Percentiles rank a stretch among this genome's conserved stretches.
phyloP scores from a whole-genome alignment of 2,797 vertebrate genomes.

The Enteromius viviparus region DNA sequence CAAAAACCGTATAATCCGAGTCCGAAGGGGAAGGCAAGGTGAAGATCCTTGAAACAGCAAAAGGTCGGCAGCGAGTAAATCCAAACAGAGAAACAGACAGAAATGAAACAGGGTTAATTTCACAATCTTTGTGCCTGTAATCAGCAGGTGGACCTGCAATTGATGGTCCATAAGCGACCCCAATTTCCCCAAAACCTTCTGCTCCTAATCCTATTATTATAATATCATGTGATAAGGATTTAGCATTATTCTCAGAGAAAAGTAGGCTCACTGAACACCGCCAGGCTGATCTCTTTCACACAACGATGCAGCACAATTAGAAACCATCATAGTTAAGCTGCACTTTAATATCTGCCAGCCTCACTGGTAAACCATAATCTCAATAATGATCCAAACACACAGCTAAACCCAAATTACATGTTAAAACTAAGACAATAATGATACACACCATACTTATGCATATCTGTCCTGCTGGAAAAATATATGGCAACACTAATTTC shows the following conservation, averaged over 20 bases:
- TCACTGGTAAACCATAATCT: slow-evolving; percentile 11
- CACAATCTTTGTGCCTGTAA: not conserved
- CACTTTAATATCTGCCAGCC: not conserved
- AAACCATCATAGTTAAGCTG: not conserved
- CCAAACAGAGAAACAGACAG: no score
- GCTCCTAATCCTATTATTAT: slow-evolving; percentile 50
- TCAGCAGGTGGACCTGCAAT: slow-evolving; percentile 22
- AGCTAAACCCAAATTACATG: slow-evolving; percentile 11
- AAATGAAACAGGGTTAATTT: not conserved
- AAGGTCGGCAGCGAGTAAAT: no score
- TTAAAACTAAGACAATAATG: not conserved
- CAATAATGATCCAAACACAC: slow-evolving; percentile 5
- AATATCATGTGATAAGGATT: slow-evolving; percentile 56
- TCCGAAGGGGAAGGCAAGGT: no score
- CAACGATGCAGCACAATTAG: slow-evolving; percentile 17
- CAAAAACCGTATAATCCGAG: no score
- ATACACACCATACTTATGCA: not conserved
- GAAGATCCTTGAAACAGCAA: no score
- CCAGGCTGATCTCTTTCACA: not conserved
- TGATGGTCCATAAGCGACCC: not conserved
- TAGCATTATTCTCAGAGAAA: slow-evolving; percentile 11
- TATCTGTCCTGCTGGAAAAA: not conserved
- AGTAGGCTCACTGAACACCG: not conserved
- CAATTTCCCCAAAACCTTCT: slow-evolving; percentile 23
- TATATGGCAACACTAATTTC: not conserved